phyloP scores from a whole-genome alignment of 2,888 invertebrate species.

The Elysia crispata region DNA sequence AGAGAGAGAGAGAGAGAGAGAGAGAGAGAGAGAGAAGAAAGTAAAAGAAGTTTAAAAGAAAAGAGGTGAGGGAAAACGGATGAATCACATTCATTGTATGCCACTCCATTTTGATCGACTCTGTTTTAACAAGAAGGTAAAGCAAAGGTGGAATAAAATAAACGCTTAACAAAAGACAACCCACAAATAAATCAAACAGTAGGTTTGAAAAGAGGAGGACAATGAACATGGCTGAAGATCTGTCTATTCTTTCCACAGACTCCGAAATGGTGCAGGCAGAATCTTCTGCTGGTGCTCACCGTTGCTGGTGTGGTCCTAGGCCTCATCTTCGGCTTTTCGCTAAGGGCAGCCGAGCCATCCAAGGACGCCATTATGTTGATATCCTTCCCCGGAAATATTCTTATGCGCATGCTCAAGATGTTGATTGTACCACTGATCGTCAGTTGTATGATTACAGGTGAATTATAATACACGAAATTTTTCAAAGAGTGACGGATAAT shows the following conservation, averaged over 20 bases:
- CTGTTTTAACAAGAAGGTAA: no score
- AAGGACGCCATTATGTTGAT: constrained; percentile 81
- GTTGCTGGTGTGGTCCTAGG: constrained; percentile 82
- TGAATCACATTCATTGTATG: no score
- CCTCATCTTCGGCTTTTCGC: constrained; percentile 81
- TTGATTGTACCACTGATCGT: constrained; percentile 84
- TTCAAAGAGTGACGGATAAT: no score
- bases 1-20: no score
- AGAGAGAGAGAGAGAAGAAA: no score
- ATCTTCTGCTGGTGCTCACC: constrained; percentile 81
- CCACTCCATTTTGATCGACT: no score
- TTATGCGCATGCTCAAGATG: constrained; percentile 85
- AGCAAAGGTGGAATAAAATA: no score
- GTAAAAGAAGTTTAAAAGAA: no score
- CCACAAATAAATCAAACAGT: no score
- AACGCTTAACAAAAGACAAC: no score
- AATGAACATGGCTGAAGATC: background rate
- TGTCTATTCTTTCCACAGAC: background rate
- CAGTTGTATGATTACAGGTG: constrained; percentile 83
- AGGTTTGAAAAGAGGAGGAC: no score
- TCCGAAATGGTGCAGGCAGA: constrained; percentile 16
- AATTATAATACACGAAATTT: background rate
- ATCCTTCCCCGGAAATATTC: constrained; percentile 84
- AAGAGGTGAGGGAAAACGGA: no score
- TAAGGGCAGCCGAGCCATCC: constrained; percentile 79